Percentiles rank a stretch among this genome's conserved stretches.
Evolutionary conservation across 2,113 vertebrate species (phyloP).

Genomic region (Lepisosteus osseus): DNA sequence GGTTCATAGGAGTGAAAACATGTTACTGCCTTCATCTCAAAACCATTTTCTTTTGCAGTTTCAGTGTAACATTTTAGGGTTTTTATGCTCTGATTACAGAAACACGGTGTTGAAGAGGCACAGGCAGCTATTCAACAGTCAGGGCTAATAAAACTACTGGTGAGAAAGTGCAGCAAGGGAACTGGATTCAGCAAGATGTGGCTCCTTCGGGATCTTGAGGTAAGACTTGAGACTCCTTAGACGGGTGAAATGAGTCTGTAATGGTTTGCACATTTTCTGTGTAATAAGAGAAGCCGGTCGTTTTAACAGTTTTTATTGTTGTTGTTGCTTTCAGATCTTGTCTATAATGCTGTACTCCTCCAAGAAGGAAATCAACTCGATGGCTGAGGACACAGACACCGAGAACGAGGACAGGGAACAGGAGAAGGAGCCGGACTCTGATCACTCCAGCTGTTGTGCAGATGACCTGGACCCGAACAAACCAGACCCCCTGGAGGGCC

Average conservation of each 20-base stretch:
- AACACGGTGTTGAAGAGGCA: constrained; percentile 77
- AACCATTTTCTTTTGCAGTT: too few relatives aligned
- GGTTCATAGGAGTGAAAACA: too few relatives aligned
- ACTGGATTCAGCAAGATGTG: constrained; percentile 97
- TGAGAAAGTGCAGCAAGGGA: constrained; percentile 95
- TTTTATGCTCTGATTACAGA: constrained; percentile 52
- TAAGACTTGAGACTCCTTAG: constrained; percentile 32
- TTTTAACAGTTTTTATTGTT: too few relatives aligned
- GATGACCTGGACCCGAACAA: constrained; percentile 72
- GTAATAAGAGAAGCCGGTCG: background rate
- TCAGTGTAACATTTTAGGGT: too few relatives aligned
- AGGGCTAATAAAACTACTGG: constrained; percentile 85
- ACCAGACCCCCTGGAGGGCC: constrained; percentile 84
- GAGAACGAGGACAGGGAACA: constrained; percentile 67
- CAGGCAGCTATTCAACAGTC: constrained; percentile 81
- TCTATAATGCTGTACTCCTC: constrained; percentile 96
- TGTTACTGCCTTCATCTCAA: too few relatives aligned
- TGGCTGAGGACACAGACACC: constrained; percentile 70
- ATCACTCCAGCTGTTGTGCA: constrained; percentile 62
- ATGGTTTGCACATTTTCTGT: background rate
- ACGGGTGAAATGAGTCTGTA: background rate
- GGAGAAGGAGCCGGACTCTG: constrained; percentile 77
- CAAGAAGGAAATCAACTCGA: constrained; percentile 82
- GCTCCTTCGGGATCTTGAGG: constrained; percentile 90
- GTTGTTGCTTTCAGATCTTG: constrained; percentile 65